A percentile compares a stretch with the other conserved stretches of the same genome.
phyloP scores from a whole-genome alignment of 2,888 invertebrate genomes.

The Lycia hirtaria region DNA sequence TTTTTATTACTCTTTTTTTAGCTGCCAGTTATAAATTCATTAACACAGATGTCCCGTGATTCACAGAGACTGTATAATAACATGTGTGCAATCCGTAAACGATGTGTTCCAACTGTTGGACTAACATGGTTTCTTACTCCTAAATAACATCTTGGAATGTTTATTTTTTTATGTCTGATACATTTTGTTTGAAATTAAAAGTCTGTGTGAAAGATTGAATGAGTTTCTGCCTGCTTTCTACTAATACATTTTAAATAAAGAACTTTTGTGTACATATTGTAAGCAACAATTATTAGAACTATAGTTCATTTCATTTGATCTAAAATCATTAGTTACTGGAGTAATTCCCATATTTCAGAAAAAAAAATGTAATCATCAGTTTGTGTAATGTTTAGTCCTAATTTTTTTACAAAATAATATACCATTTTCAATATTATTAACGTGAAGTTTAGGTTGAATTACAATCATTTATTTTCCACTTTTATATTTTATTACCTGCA shows the following conservation, averaged over 20 bases:
- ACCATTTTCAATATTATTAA: too few species aligned
- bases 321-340: too few species aligned
- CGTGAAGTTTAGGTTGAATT: too few species aligned
- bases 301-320: too few species aligned
- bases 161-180: conserved; percentile 52
- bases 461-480: too few species aligned
- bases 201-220: conserved; percentile 13
- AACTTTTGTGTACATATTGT: too few species aligned
- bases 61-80: conserved; percentile 55
- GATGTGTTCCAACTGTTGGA: conserved; percentile 39
- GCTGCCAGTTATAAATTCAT: conserved; percentile 21
- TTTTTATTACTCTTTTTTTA: conserved; percentile 24
- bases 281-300: too few species aligned
- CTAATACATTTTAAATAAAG: background rate
- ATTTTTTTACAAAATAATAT: too few species aligned
- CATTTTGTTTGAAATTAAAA: conserved; percentile 26
- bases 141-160: conserved; percentile 57
- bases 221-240: background rate
- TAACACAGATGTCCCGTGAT: conserved; percentile 61
- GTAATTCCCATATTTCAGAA: too few species aligned
- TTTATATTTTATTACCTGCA: too few species aligned
- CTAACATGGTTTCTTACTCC: conserved; percentile 44
- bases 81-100: conserved; percentile 60
- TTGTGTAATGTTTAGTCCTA: too few species aligned
- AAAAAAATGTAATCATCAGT: too few species aligned